Base-by-base conservation (phyloP, 2,888 invertebrate species). In the Oscheius sp. region DNA sequence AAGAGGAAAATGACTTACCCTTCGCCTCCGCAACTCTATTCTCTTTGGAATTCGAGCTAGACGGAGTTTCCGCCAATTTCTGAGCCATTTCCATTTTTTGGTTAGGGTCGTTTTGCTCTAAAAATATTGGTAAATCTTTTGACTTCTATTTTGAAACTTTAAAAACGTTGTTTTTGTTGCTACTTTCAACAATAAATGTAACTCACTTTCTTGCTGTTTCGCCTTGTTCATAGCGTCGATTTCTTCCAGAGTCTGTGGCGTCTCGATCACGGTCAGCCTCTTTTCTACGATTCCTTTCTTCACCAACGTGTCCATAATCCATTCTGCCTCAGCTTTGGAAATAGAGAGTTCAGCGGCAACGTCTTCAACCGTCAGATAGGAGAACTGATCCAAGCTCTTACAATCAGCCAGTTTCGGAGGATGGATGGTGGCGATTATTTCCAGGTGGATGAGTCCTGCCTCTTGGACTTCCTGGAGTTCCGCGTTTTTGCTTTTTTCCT, bases 361-460 rank as follows among this genome's bases (percentile, higher is more conserved):
- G 12, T 10, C 53, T 0, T 34, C 66, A 2, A 55, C 25, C 0
- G 17, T 37, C 1, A 66, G 1, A 2, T 48, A 55, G 1, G 33
- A 55, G 25, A 37, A 66, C 39, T 66, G 42, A n/a, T 66, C 66
- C 55, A 66, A 23, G 15, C n/a, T 15, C 10, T 29, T n/a, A 0
- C 15, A 20, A 10, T 1, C 0, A 25, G 1, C 2, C 5, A 65
- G 10, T 15, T 1, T 2, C 0, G 20, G 0, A 10, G 50, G 65
- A 33, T 65, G 48, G 3, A 65, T 23, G 0, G 45, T 34, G 1
- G 12, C 65, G 0, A 50, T 23, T 3, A 65, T 12, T 50, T 65
- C 65, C n/a, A 65, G n/a, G 27, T 34, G 48, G 1, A 34, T 50
- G 3, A 42, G 8, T 0, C 48, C 50, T 0, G 50, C 46, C 27